Conservation (phyloP, 2,113 vertebrate species). For the Carlito syrichta region DNA sequence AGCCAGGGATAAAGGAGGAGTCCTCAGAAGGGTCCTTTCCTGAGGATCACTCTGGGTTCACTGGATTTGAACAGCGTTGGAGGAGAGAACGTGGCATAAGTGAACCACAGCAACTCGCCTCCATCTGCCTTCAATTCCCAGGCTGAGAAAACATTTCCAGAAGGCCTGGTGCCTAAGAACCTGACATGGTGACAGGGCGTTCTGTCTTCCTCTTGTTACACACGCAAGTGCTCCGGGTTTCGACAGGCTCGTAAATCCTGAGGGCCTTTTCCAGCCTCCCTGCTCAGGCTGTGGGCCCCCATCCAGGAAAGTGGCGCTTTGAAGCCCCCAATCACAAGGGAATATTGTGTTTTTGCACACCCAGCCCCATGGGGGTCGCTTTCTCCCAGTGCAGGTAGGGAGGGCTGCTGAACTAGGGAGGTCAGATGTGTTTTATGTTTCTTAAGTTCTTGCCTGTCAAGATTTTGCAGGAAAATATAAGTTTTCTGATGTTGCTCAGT, state of each 20-base stretch:
- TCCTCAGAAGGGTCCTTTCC: not conserved
- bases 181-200: constrained; percentile 27
- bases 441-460: constrained; percentile 57
- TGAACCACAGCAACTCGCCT: not conserved
- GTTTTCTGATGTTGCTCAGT: constrained; percentile 63
- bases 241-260: constrained; percentile 53
- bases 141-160: constrained; percentile 51
- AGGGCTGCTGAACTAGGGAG: constrained; percentile 58
- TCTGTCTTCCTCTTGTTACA: constrained; percentile 44
- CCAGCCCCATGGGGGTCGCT: constrained; percentile 58
- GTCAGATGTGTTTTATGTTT: constrained; percentile 64
- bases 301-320: constrained; percentile 73
- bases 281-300: constrained; percentile 4
- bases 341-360: constrained; percentile 77
- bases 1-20: not conserved
- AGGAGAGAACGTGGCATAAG: not conserved
- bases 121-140: constrained; percentile 56
- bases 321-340: constrained; percentile 70
- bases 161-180: not conserved
- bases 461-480: constrained; percentile 64
- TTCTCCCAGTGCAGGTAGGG: constrained; percentile 66
- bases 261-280: constrained; percentile 53
- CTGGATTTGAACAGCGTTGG: not conserved
- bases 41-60: not conserved
- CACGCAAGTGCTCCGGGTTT: not conserved